Conservation (phyloP, 2,888 invertebrate species). For the Scaptomyza polygonia region DNA sequence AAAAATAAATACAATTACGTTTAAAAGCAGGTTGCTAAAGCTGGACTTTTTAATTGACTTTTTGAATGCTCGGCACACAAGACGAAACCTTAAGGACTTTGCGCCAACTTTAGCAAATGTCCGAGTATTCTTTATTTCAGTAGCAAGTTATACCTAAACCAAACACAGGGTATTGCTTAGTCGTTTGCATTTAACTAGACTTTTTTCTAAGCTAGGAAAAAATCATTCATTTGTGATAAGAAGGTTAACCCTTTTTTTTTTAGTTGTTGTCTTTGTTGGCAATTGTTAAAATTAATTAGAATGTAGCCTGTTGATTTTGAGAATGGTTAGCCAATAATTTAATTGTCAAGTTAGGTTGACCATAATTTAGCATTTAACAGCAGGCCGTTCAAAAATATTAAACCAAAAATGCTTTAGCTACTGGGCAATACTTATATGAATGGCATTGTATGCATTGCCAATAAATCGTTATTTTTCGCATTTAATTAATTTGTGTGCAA, state of each 20-base stretch:
- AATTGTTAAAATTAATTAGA: constrained; percentile 67
- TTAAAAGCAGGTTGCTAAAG: constrained; percentile 31
- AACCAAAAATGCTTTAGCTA: not conserved
- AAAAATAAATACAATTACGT: constrained; percentile 77
- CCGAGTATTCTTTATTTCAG: no score
- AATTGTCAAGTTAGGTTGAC: constrained; percentile 10
- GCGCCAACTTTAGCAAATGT: not conserved
- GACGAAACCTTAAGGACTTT: not conserved
- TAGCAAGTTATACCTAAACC: no score
- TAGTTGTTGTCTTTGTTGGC: constrained; percentile 2
- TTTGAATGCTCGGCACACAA: constrained; percentile 31
- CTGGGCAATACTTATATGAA: not conserved
- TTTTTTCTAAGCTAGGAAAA: constrained; percentile 20
- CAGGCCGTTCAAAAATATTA: not conserved
- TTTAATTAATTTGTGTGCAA: constrained; percentile 25
- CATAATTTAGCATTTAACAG: constrained; percentile 29
- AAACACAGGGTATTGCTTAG: constrained; percentile 12
- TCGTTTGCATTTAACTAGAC: constrained; percentile 10
- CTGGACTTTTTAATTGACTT: constrained; percentile 72
- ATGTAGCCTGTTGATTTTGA: constrained; percentile 63
- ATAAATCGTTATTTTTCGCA: not conserved
- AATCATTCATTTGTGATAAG: constrained; percentile 21
- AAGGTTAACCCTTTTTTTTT: constrained; percentile 41
- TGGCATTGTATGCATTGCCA: no score
- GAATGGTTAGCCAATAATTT: constrained; percentile 17